A percentile compares a stretch with the other conserved stretches of the same genome.
Conservation (phyloP, 2,113 vertebrate species). For the Pipa parva region DNA sequence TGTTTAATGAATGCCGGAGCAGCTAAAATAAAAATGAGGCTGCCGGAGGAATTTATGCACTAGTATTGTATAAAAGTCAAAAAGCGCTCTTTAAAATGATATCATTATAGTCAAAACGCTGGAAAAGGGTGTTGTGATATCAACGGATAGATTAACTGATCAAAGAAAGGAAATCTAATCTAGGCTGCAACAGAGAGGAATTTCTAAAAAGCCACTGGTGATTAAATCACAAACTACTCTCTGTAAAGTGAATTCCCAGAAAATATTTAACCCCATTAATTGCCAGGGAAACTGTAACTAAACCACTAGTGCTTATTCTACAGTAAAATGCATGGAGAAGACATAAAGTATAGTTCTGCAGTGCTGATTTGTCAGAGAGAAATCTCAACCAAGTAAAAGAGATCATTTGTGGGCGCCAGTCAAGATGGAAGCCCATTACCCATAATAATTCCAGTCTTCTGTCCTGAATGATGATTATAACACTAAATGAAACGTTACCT, state of each 20-base stretch:
- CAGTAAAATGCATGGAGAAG: too few species aligned
- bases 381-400: too few species aligned
- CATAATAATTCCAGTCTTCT: too few species aligned
- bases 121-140: not conserved
- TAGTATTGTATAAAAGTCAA: constrained; percentile 11
- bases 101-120: not conserved
- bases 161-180: constrained; percentile 12
- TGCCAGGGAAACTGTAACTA: not conserved
- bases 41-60: not conserved
- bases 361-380: too few species aligned
- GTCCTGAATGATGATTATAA: too few species aligned
- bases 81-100: constrained; percentile 7
- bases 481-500: too few species aligned
- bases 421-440: too few species aligned
- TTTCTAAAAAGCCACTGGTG: constrained; percentile 3
- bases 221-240: not conserved
- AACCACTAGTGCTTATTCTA: too few species aligned
- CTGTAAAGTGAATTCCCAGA: not conserved
- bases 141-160: constrained; percentile 12
- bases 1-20: not conserved
- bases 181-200: not conserved
- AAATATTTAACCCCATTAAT: not conserved
- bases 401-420: too few species aligned
- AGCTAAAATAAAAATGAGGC: not conserved
- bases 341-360: too few species aligned